Base-by-base conservation (phyloP, 2,797 vertebrate genomes). In the Takifugu ocellatus region DNA sequence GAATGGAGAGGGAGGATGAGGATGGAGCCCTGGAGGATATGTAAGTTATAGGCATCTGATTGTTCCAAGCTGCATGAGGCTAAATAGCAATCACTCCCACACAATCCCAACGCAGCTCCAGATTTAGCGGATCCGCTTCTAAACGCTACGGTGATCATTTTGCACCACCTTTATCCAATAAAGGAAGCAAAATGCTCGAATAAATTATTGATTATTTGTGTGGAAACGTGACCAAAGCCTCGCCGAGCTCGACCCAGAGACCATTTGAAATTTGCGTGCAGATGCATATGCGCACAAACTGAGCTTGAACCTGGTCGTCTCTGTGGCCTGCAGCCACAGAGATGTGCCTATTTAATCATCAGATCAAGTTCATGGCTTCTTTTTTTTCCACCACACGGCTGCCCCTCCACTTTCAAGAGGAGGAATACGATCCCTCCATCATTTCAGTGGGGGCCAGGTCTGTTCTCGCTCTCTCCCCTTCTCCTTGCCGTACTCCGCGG, bases 41-140 rank as follows among this genome's bases (percentile, higher is more conserved):
- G 84, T 68, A 63, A 87, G 84, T 89, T 89, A 83, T 79, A 85
- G 88, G 76, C 76, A 85, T 75, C 61, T 84, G 89, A 87, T 88
- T 88, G 86, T 88, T 90, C 59, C 75, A 87, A 86, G 85, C 89
- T 89, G 78, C 85, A 87, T 79, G 82, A 92, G 87, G 89, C 89
- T 91, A 91, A 91, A 91, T 91, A 90, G 88, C 88, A 90, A 91
- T 91, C 88, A 91, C 87, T 90, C 87, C 83, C 87, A 90, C 88
- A 87, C 85, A 84, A 79, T 87, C 87, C 87, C 87, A 87, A 78
- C 78, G 85, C 82, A 86, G 78, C 79, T 81, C 80, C 65, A 75
- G 85, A 81, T 81, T 80, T 60, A 75, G 44, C 49, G 15, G 46
- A 86, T 82, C 66, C 75, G 84, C 72, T 46, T 21, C 15, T n/a